Evolutionary conservation across 2,888 invertebrate genomes (phyloP).

Genomic region (Pollenia angustigena): DNA sequence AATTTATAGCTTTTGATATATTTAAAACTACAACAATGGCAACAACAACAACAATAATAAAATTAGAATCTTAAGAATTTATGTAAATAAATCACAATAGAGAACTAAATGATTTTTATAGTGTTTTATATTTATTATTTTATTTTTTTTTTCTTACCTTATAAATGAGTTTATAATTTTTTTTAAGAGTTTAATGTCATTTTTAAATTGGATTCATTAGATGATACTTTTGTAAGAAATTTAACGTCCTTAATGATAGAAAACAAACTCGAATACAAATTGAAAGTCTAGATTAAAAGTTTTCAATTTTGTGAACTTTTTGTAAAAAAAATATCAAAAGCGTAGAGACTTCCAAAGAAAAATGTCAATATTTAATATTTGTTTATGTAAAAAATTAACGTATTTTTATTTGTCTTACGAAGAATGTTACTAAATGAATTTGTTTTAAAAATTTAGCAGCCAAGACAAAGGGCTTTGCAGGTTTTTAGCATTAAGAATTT

Average conservation of each 20-base stretch:
- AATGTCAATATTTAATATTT: too few species aligned
- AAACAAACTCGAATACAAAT: not conserved
- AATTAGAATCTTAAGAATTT: constrained; percentile 51
- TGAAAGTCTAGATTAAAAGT: too few species aligned
- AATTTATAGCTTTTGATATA: constrained; percentile 58
- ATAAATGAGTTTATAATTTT: constrained; percentile 50
- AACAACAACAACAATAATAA: constrained; percentile 24
- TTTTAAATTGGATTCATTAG: constrained; percentile 22
- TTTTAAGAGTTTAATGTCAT: constrained; percentile 29
- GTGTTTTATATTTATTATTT: constrained; percentile 39
- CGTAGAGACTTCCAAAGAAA: too few species aligned
- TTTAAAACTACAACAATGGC: constrained; percentile 37
- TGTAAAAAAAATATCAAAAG: too few species aligned
- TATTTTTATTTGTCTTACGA: too few species aligned
- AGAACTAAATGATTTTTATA: constrained; percentile 63
- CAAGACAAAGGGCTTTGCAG: too few species aligned
- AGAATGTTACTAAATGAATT: too few species aligned
- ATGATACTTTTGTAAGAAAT: not conserved
- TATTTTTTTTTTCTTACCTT: constrained; percentile 1
- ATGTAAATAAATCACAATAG: constrained; percentile 71
- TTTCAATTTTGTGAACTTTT: too few species aligned
- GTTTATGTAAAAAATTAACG: too few species aligned
- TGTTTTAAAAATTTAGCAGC: too few species aligned
- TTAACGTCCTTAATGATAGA: constrained; percentile 7
- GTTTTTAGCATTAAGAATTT: too few species aligned